Percentiles rank a stretch among this genome's conserved stretches.
phyloP scores from a whole-genome alignment of 2,113 vertebrate species.

The Forbesichthys agassizii region DNA sequence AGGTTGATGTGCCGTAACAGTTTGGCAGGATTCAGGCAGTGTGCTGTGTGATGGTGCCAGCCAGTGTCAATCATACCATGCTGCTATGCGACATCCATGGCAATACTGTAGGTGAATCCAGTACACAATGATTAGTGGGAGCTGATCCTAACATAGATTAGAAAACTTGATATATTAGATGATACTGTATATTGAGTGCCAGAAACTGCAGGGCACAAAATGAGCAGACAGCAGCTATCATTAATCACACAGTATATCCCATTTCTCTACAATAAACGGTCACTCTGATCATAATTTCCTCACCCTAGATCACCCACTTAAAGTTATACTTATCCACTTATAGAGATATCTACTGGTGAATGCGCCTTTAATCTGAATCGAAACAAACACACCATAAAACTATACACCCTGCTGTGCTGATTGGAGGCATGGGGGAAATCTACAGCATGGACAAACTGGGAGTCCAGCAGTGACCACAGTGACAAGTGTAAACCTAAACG shows the following conservation, averaged over 20 bases:
- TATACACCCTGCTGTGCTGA: too few species aligned
- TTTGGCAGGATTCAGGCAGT: too few species aligned
- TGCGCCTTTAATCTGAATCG: too few species aligned
- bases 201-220: neutral
- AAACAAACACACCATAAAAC: too few species aligned
- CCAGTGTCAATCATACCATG: neutral
- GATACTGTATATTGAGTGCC: neutral
- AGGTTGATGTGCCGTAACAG: too few species aligned
- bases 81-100: neutral
- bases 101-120: neutral
- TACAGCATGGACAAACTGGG: too few species aligned
- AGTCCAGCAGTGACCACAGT: too few species aligned
- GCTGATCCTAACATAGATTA: neutral
- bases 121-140: neutral
- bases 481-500: too few species aligned
- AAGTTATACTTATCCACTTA: too few species aligned
- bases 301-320: neutral
- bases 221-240: neutral
- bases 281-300: neutral
- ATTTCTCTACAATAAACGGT: neutral
- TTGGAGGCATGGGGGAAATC: too few species aligned
- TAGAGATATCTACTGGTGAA: too few species aligned
- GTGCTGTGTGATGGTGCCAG: neutral
- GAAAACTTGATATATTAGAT: neutral
- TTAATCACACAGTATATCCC: neutral